Percentiles rank a stretch among this genome's conserved stretches.
Conservation (phyloP, 2,888 invertebrate genomes). For the Stenotaenia linearis region DNA sequence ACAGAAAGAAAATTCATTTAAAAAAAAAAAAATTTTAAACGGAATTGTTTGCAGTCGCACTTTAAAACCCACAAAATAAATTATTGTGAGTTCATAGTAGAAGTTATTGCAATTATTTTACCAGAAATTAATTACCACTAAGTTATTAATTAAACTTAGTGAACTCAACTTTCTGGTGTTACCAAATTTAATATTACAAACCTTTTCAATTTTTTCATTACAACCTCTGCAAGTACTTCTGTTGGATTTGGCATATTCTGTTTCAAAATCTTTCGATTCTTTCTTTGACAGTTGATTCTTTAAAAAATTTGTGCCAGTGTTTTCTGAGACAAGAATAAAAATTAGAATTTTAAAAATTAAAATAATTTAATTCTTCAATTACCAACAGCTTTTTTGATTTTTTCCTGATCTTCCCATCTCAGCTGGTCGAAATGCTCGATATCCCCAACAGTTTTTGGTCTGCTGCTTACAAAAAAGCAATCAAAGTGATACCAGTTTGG, state of each 20-base stretch:
- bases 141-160: neutral
- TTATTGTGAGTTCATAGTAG: neutral
- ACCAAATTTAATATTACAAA: conserved; percentile 45
- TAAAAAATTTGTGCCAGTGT: neutral
- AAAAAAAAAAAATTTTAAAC: neutral
- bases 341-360: neutral
- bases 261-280: conserved; percentile 59
- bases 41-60: neutral
- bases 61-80: neutral
- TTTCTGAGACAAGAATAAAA: no score
- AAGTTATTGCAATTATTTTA: conserved; percentile 19
- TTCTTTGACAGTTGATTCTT: neutral
- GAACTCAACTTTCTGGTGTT: conserved; percentile 15
- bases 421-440: conserved; percentile 73
- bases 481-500: conserved; percentile 81
- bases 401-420: conserved; percentile 76
- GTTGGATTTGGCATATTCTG: conserved; percentile 82
- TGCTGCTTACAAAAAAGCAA: conserved; percentile 78
- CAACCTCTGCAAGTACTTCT: conserved; percentile 76
- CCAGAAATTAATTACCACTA: conserved; percentile 17
- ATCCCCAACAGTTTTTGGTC: conserved; percentile 64
- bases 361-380: conserved; percentile 38
- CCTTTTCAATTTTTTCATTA: conserved; percentile 75
- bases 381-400: conserved; percentile 64
- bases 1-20: conserved; percentile 33